phyloP scores from a whole-genome alignment of 2,113 vertebrate species.

The Edolisoma coerulescens region DNA sequence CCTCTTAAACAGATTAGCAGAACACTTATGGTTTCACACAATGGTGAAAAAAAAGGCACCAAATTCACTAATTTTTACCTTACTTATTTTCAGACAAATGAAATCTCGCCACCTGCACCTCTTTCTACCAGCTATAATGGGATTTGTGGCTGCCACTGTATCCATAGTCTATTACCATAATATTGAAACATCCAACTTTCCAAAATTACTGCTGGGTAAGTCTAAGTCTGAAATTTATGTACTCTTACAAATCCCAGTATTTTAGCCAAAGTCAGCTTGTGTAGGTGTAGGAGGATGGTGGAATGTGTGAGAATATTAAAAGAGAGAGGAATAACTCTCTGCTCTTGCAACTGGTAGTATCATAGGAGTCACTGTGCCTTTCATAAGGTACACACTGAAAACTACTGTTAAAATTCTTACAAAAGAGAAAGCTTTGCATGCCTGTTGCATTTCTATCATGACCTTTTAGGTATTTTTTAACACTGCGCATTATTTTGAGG shows the following conservation, averaged over 20 bases:
- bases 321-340: neutral
- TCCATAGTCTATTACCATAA: constrained; percentile 98
- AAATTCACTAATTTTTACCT: neutral
- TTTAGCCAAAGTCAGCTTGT: neutral
- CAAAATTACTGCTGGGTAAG: constrained; percentile 94
- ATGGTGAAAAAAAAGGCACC: neutral
- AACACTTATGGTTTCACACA: neutral
- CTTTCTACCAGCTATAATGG: constrained; percentile 94
- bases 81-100: constrained; percentile 69
- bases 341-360: neutral
- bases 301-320: neutral
- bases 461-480: neutral
- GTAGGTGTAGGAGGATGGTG: neutral
- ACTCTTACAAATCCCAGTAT: neutral
- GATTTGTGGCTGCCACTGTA: constrained; percentile 92
- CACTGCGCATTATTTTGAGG: neutral
- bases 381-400: neutral
- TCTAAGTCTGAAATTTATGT: neutral
- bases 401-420: neutral
- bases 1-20: neutral
- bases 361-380: neutral
- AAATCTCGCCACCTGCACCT: constrained; percentile 86
- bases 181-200: constrained; percentile 98
- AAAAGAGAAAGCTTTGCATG: neutral
- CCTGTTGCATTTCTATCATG: neutral